Evolutionary conservation across 2,113 vertebrate species (phyloP), one percentile per base, ranked within the genome.

Genomic region (Pseudopodoces humilis): DNA sequence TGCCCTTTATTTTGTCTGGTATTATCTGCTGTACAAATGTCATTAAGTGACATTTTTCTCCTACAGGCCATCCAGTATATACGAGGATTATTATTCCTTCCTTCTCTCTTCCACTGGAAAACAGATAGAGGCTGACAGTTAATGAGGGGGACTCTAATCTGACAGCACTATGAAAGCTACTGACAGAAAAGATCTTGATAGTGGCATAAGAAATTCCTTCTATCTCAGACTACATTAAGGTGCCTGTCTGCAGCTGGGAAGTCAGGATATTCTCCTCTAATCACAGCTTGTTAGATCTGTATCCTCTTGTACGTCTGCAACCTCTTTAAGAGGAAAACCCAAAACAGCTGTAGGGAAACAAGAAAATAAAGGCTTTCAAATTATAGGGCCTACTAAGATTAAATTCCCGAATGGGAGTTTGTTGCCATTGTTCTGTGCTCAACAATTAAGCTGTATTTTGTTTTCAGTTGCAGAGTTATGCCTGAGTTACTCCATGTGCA

Each of bases 21-120:
- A 79, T 86, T 89, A 87, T 86, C 75, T 90, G 60, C 81, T 92
- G 92, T 94, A 90, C 89, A 96, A 96, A 96, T 97, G 88, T 86
- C 95, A 97, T 90, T 92, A 92, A 95, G 86, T 94, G 95, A 95
- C 93, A 95, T 96, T 96, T 97, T 81, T 94, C 81, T 95, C 88
- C 93, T 94, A 86, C 71, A 91, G 92, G 88, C 94, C 83, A 82
- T 52, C 49, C 65, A 70, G 56, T 92, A 60, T 93, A 86, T 88
- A 68, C 15, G 18, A 68, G 59, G 86, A 93, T 96, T 96, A 69
- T 88, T 81, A 67, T 86, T 81, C 63, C 43, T 63, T 91, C 49
- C 47, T 95, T 86, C 69, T 88, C 63, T 82, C 67, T 91, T 35
- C 72, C 55, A 37, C 62, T 86, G 90, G 70, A 94, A 90, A 96